Evolutionary conservation across 2,113 vertebrate genomes (phyloP), one percentile per base, ranked within the genome.

Genomic region (Panthera tigris): DNA sequence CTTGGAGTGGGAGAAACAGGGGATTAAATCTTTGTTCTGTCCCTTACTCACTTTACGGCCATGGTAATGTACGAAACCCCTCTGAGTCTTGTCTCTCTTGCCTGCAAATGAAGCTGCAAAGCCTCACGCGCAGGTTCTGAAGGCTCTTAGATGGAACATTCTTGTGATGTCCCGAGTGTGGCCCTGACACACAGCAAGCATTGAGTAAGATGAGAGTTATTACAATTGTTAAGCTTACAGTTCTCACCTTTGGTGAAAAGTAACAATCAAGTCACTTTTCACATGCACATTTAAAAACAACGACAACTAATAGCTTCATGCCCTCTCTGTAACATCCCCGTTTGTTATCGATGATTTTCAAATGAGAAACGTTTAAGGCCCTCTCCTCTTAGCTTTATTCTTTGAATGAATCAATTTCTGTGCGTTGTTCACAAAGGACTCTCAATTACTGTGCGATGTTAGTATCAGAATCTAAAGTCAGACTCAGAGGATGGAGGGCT

Each of bases 381-480:
- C 41, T 90, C 50, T 78, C 25, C 50, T 76, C n/a, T 85, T 88
- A 61, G 65, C 41, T 89, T 97, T 25, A 73, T 39, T 68, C 18
- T 94, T 89, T 90, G 61, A 71, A 89, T 16, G 27, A 93, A 66
- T 68, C 61, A 66, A 82, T 33, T 61, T 93, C 50, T 25, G 39
- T 2, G 25, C 15, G 52, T 13, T 91, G 45, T 33, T 94, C 92
- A 82, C 84, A 91, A 98, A 96, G 81, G 71, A 61, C 14, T 69
- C 45, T 71, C 31, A 25, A n/a, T 94, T 36, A 45, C 31, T 82
- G 10, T 14, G 50, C 57, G 57, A 74, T 69, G 41, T 50, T 80
- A 79, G 69, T 81, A 33, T 36, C 4, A 4, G 65, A 94, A 71
- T 85, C 50, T 74, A 87, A 84, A 97, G 66, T 91, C 61, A 73